Evolutionary conservation across 2,113 vertebrate species (phyloP), one percentile per base, ranked within the genome.

Genomic region (Chunga burmeisteri): DNA sequence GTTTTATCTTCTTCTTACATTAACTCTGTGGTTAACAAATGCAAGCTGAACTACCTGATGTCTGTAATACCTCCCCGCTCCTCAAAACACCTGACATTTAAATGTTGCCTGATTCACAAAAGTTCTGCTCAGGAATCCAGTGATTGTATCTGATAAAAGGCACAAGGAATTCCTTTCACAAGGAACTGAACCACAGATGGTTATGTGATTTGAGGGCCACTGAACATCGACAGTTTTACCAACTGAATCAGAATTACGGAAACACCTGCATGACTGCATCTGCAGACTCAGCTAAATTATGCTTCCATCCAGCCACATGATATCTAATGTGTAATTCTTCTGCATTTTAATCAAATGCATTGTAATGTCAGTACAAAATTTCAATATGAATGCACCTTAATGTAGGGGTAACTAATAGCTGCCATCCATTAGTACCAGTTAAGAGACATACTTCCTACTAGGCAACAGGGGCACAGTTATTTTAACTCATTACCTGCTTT

Each of bases 191-290:
- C 82, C 91, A 88, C 91, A 95, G 87, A 95, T 91, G 86, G 93
- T 66, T 71, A 30, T 89, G 77, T 93, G 87, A 96, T 93, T 93
- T 93, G 93, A 94, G 94, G 94, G 95, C 91, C 89, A 86, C 93
- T 96, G 94, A 96, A 88, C 94, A 87, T 73, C 20, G 18, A 80
- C 62, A 42, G 65, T 96, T 91, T 93, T 87, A 95, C 91, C 63
- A 80, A 86, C 66, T 91, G 94, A 95, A 90, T 88, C 59, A 70
- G 86, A 95, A 94, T 95, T 86, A 95, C 27, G 10, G 94, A 96
- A 95, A 95, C 91, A 96, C 89, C 93, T 97, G 94, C 96, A 94
- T 96, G 94, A 70, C 94, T 95, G 95, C 97, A 94, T 97, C 96
- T 97, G 96, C 95, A 95, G 95, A 92, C 91, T 97, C 96, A 96